A percentile compares a stretch with the other conserved stretches of the same genome.
Conservation (phyloP, 2,888 invertebrate species). For the Electrophaes corylata region DNA sequence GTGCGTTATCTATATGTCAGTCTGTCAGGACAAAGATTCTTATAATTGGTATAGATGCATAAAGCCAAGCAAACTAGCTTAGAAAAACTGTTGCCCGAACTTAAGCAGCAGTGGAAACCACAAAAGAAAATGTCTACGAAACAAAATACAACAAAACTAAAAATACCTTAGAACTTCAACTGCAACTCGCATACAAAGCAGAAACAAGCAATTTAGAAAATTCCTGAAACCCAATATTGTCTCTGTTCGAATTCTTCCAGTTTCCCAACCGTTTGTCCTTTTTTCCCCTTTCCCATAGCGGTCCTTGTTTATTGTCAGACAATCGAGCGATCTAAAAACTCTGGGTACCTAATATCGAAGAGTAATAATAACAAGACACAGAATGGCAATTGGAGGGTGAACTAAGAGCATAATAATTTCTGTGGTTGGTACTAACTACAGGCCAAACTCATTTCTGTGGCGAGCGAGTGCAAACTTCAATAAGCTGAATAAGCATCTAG, state of each 20-base stretch:
- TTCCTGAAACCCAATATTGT: conserved; percentile 41
- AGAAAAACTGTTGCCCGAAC: too few relatives aligned
- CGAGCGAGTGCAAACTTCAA: too few relatives aligned
- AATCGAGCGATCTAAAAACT: conserved; percentile 48
- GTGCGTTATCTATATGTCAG: too few relatives aligned
- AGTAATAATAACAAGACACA: not conserved
- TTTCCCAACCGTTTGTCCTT: conserved; percentile 38
- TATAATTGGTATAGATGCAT: too few relatives aligned
- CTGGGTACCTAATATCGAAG: conserved; percentile 43
- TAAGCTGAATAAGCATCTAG: too few relatives aligned
- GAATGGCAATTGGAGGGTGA: not conserved
- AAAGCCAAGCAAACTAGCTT: too few relatives aligned
- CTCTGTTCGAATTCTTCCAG: conserved; percentile 36
- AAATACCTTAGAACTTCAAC: conserved; percentile 1
- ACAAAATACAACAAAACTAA: conserved; percentile 2
- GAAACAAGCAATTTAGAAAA: conserved; percentile 30
- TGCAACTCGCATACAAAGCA: conserved; percentile 14
- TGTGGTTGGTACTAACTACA: conserved; percentile 2
- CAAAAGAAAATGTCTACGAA: not conserved
- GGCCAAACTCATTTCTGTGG: too few relatives aligned
- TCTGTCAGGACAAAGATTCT: too few relatives aligned
- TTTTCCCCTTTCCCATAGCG: conserved; percentile 44
- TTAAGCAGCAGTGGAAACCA: not conserved
- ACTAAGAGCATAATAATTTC: not conserved
- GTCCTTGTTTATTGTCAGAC: conserved; percentile 44